Evolutionary conservation across 2,888 invertebrate species (phyloP), one percentile per base, ranked within the genome.

Genomic region (Lasioglossum marginatum): DNA sequence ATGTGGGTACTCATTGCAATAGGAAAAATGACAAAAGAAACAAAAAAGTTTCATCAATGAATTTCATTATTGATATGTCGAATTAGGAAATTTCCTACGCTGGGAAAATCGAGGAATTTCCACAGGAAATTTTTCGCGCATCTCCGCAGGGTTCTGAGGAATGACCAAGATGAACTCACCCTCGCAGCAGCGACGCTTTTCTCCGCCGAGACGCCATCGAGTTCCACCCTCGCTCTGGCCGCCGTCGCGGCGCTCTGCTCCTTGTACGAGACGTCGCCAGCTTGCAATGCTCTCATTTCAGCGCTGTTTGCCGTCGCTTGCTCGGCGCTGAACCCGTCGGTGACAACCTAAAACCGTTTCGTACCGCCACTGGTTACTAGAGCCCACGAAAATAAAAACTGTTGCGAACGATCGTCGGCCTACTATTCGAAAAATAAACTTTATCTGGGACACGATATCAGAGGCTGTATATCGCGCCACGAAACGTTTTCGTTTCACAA

Each of bases 181-280:
- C 98, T 97, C 91, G 97, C 97, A 90, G 97, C 96, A 83, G 98
- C 97, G 89, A 97, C 97, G 94, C 97, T 97, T 95, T 98, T 98
- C 95, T 98, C 98, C 1, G 98, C 97, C 40, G 97, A 97, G 86
- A 98, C 96, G 71, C 98, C 98, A 93, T 98, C 98, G 86, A 98
- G 96, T 95, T 98, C 98, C 87, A 98, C 95, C 89, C 98, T 96
- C 88, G 98, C 97, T 90, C 97, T 97, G 88, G 97, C 96, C 27
- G 98, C 98, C 45, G 97, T 97, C 66, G 97, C 97, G 68, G 98
- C 97, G 92, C 97, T 97, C 89, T 97, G 97, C 95, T 98, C 98
- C 92, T 98, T 97, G 95, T 97, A 98, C 85, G 97, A 97, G 91
- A 98, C 95, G 93, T 98, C 98, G 60, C 98, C 98, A 43, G 98